Conservation (phyloP, 2,797 vertebrate species). For the Tenualosa ilisha region DNA sequence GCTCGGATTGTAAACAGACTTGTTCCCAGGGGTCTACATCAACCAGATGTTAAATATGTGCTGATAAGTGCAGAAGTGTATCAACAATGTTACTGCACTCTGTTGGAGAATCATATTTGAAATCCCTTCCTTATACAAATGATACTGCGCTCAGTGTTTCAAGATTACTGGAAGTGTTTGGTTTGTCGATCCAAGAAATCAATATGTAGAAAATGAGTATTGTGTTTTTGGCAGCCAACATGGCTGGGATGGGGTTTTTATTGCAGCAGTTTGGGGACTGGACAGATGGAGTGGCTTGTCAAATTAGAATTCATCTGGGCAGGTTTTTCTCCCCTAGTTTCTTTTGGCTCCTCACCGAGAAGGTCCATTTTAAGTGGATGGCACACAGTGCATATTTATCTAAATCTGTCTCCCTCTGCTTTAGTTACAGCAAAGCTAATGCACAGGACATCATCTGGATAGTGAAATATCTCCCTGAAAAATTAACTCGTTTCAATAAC, state of each 20-base stretch:
- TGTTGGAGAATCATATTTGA: not conserved
- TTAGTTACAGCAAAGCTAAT: not conserved
- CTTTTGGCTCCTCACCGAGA: constrained; percentile 29
- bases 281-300: not conserved
- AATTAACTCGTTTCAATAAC: not conserved
- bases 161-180: not conserved
- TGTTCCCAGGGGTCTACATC: not conserved
- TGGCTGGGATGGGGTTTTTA: constrained; percentile 3
- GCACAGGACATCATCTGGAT: not conserved
- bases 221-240: constrained; percentile 13
- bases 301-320: constrained; percentile 16
- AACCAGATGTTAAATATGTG: not conserved
- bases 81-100: not conserved
- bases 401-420: not conserved
- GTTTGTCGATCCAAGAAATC: not conserved
- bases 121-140: not conserved
- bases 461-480: not conserved
- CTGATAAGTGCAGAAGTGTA: not conserved
- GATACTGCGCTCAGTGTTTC: not conserved
- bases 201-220: constrained; percentile 7
- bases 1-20: not conserved
- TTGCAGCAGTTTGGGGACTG: constrained; percentile 23
- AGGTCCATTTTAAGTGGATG: constrained; percentile 33
- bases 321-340: constrained; percentile 27
- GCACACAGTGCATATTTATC: constrained; percentile 27